These are phyloP conservation scores for Hippopotamus amphibius DNA, from an alignment of 2,113 vertebrate genomes.

Conservation along the genomic window DNA sequence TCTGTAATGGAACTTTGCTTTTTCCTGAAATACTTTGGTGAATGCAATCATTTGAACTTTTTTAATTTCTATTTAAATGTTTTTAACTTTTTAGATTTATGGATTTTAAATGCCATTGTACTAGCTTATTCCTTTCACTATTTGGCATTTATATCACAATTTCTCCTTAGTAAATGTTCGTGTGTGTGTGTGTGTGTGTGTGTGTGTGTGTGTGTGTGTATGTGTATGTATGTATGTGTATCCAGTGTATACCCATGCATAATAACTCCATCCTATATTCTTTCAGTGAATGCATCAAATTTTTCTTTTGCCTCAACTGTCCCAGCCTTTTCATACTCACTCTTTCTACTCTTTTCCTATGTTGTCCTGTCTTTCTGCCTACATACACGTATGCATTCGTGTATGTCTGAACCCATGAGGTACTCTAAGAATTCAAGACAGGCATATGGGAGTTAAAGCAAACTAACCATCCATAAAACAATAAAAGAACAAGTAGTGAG, in stretches of 20 bases:
- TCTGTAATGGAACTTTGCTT: neutral
- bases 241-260: neutral
- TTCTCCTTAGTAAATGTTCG: neutral
- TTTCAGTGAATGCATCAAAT: neutral
- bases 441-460: neutral
- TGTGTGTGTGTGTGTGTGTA: too few relatives aligned
- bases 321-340: neutral
- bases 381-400: neutral
- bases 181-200: accelerated
- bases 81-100: neutral
- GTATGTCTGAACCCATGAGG: neutral
- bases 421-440: neutral
- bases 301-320: neutral
- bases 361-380: neutral
- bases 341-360: neutral
- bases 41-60: neutral
- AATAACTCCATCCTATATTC: neutral
- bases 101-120: neutral
- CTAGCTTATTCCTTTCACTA: neutral
- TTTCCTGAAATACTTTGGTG: neutral
- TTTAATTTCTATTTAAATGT: neutral
- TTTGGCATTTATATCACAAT: neutral
- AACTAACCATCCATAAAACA: neutral
- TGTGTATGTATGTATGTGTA: too few relatives aligned
- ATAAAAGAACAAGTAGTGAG: neutral